Conservation (phyloP, 2,888 invertebrate genomes). For the Drosophila testacea region DNA sequence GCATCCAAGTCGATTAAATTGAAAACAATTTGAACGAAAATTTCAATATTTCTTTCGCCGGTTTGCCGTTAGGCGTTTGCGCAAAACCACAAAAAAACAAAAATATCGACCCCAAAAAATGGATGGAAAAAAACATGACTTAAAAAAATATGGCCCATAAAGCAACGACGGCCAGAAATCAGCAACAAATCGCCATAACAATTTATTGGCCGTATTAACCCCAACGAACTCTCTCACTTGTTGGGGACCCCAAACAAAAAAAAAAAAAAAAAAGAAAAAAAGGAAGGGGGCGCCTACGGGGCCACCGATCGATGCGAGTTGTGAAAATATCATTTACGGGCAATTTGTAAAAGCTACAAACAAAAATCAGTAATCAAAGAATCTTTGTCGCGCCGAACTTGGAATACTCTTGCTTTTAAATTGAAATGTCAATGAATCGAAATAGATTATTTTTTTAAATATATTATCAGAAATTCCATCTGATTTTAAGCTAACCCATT, state of each 20-base stretch:
- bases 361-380: constrained; percentile 9
- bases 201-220: constrained; percentile 81
- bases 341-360: constrained; percentile 73
- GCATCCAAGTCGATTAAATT: constrained; percentile 70
- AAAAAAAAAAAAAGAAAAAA: constrained; percentile 10
- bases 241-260: constrained; percentile 23
- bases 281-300: constrained; percentile 32
- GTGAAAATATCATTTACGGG: constrained; percentile 83
- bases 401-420: constrained; percentile 18
- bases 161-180: constrained; percentile 64
- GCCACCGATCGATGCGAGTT: constrained; percentile 81
- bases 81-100: constrained; percentile 22
- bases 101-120: constrained; percentile 31
- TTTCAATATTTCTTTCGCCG: constrained; percentile 73
- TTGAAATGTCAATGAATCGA: no score
- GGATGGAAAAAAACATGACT: constrained; percentile 24
- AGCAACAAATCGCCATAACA: constrained; percentile 72
- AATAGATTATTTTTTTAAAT: no score
- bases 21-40: constrained; percentile 75
- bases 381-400: constrained; percentile 7
- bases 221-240: constrained; percentile 74
- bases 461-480: no score
- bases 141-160: constrained; percentile 68
- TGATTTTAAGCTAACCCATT: no score
- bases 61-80: constrained; percentile 64